phyloP scores from a whole-genome alignment of 2,888 invertebrate genomes.

The Noctua fimbriata region DNA sequence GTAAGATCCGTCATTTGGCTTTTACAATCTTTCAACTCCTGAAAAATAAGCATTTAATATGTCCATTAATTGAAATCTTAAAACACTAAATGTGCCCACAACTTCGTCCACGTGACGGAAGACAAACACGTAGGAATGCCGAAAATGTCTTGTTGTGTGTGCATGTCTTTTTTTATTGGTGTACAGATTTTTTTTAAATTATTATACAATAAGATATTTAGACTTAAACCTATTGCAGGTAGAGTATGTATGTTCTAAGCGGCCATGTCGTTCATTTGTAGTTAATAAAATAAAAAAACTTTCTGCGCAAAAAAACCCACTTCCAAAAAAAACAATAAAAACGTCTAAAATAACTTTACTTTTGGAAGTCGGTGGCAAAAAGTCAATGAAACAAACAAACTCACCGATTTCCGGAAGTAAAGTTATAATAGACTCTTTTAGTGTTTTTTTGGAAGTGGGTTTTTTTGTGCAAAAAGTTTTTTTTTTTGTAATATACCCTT shows the following conservation, averaged over 20 bases:
- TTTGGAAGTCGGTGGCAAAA: too few species aligned
- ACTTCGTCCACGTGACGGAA: not conserved
- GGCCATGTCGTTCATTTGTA: not conserved
- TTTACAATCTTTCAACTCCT: conserved; percentile 98
- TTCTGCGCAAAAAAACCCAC: too few species aligned
- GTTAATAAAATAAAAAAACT: too few species aligned
- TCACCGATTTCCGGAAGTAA: too few species aligned
- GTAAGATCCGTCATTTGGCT: conserved; percentile 99
- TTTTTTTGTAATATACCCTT: too few species aligned
- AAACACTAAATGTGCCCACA: not conserved
- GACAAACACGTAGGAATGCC: not conserved
- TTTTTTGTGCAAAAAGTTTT: too few species aligned
- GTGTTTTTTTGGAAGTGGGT: too few species aligned
- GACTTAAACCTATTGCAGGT: not conserved
- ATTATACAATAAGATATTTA: not conserved
- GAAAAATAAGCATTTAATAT: conserved; percentile 58
- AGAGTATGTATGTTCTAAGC: not conserved
- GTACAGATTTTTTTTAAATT: not conserved
- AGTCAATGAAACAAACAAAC: too few species aligned
- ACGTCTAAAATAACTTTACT: too few species aligned
- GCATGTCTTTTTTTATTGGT: not conserved
- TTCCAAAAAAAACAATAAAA: too few species aligned
- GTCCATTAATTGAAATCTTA: not conserved
- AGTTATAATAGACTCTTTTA: too few species aligned
- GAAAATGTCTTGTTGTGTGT: not conserved